Evolutionary conservation across 2,888 invertebrate genomes (phyloP).

Genomic region (Lepidocyrtinus sp.): DNA sequence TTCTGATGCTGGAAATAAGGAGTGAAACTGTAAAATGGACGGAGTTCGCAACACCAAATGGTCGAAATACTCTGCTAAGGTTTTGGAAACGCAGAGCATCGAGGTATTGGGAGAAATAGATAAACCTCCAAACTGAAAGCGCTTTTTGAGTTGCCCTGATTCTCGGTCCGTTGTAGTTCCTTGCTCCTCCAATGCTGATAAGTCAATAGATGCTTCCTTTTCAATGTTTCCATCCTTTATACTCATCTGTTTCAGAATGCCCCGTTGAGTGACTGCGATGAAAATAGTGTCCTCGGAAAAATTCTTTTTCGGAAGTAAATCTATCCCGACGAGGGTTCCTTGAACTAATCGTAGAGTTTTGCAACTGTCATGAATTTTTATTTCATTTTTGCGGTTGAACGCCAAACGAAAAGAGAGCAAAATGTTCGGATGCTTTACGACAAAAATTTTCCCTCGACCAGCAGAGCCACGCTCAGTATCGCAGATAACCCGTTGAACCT

Average conservation of each 20-base stretch:
- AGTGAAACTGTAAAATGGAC: slow-evolving; percentile 45
- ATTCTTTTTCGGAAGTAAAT: background rate
- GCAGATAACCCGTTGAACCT: slow-evolving; percentile 29
- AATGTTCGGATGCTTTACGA: slow-evolving; percentile 43
- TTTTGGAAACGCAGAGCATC: slow-evolving; percentile 46
- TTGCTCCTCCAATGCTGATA: slow-evolving; percentile 22
- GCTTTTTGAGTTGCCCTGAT: slow-evolving; percentile 26
- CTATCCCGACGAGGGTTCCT: slow-evolving; percentile 20
- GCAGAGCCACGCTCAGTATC: background rate
- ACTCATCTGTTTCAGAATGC: slow-evolving; percentile 21
- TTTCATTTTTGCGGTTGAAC: background rate
- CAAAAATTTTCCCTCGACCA: background rate
- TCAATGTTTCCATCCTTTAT: slow-evolving; percentile 25
- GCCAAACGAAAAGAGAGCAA: slow-evolving; percentile 27
- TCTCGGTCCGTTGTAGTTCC: too few species aligned
- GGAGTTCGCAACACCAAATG: slow-evolving; percentile 46
- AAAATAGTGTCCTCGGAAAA: background rate
- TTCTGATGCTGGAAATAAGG: slow-evolving; percentile 21
- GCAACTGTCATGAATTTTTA: background rate
- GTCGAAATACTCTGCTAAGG: slow-evolving; percentile 50
- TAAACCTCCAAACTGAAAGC: slow-evolving; percentile 50
- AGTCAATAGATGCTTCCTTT: background rate
- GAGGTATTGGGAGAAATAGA: slow-evolving; percentile 39
- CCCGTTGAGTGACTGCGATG: slow-evolving; percentile 25
- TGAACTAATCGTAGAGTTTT: slow-evolving; percentile 1